phyloP scores from a whole-genome alignment of 2,113 vertebrate species.

The Syngnathoides biaculeatus region DNA sequence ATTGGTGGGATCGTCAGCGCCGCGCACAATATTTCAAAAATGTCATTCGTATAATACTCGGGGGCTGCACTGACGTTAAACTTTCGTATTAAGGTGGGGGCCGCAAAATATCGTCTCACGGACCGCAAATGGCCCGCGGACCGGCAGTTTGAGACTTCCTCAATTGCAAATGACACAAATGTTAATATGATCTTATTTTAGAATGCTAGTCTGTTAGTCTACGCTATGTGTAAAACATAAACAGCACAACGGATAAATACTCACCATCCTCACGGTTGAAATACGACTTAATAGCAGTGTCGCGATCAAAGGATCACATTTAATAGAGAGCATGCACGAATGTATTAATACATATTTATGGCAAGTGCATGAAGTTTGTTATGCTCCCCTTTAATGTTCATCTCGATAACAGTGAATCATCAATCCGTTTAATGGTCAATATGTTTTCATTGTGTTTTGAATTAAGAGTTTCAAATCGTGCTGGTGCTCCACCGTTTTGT shows the following conservation, averaged over 20 bases:
- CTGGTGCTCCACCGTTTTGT: no score
- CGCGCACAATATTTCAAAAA: no score
- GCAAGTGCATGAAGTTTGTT: neutral
- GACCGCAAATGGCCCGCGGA: no score
- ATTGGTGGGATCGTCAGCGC: no score
- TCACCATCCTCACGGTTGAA: neutral
- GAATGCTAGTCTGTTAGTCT: no score
- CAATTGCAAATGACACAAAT: slow-evolving; percentile 16
- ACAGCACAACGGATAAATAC: no score
- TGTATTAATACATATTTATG: neutral
- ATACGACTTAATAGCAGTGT: neutral
- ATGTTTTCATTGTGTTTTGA: neutral
- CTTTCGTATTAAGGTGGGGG: no score
- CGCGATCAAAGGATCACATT: neutral
- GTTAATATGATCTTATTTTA: neutral
- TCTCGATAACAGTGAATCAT: neutral
- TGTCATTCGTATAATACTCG: no score
- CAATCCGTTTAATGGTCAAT: neutral
- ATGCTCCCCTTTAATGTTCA: neutral
- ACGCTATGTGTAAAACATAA: neutral
- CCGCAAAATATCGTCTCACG: no score
- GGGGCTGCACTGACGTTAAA: no score
- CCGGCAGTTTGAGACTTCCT: slow-evolving; percentile 12
- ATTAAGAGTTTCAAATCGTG: neutral
- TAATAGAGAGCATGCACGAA: neutral